phyloP scores from a whole-genome alignment of 2,797 vertebrate genomes.

The Agapornis canus region DNA sequence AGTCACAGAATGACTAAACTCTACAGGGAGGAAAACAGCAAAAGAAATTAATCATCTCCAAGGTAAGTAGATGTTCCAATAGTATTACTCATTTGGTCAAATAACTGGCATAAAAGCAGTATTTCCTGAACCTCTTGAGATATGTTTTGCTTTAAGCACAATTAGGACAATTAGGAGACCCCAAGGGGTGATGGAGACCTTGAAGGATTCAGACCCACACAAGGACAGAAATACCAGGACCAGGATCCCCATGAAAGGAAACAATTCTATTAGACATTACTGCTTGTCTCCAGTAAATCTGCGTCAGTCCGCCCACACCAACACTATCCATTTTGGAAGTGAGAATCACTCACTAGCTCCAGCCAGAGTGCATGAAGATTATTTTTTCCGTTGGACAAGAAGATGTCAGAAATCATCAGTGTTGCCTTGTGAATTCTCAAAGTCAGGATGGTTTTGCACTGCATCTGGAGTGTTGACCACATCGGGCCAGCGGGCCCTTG shows the following conservation, averaged over 20 bases:
- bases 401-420: background rate
- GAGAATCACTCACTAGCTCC: background rate
- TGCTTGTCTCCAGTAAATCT: background rate
- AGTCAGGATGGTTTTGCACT: background rate
- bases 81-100: background rate
- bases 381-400: background rate
- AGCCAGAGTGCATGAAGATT: background rate
- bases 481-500: fast-evolving
- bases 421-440: background rate
- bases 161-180: background rate
- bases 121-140: background rate
- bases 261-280: background rate
- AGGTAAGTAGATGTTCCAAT: background rate
- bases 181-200: background rate
- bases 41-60: background rate
- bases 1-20: background rate
- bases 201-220: background rate
- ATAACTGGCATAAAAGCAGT: background rate
- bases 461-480: background rate
- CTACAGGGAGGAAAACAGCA: background rate
- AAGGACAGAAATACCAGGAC: background rate
- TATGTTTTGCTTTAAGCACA: background rate
- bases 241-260: background rate
- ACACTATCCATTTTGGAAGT: background rate
- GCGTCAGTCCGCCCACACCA: background rate